Evolutionary conservation across 1,140 invertebrate species (phyloP).

Genomic region (Drosophila ananassae): DNA sequence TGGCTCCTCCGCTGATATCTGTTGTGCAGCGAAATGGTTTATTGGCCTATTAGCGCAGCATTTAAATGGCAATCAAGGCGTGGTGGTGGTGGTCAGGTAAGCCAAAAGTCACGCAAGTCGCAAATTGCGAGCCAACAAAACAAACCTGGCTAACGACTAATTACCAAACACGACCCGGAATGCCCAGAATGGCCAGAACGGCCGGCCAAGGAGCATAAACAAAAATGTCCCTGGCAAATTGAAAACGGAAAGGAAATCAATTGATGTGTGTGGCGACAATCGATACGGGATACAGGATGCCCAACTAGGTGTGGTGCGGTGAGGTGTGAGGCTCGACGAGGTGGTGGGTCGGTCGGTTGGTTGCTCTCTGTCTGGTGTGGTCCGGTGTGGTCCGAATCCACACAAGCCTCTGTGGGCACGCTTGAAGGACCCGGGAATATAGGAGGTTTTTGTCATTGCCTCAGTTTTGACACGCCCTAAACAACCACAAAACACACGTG

Average conservation of each 20-base stretch:
- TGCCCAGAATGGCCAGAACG: neutral
- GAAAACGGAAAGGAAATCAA: constrained; percentile 80
- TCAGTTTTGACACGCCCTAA: constrained; percentile 49
- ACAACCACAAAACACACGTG: constrained; percentile 24
- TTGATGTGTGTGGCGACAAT: constrained; percentile 69
- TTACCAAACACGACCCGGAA: neutral
- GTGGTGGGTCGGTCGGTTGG: neutral
- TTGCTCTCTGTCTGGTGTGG: constrained; percentile 9
- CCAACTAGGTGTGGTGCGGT: constrained; percentile 49
- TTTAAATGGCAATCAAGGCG: constrained; percentile 82
- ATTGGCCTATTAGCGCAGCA: constrained; percentile 81
- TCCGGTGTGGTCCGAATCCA: constrained; percentile 38
- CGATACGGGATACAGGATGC: constrained; percentile 49
- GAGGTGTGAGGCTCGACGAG: neutral
- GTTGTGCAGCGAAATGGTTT: constrained; percentile 71
- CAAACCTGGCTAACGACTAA: constrained; percentile 48
- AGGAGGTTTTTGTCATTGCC: constrained; percentile 17
- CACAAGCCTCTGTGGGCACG: constrained; percentile 57
- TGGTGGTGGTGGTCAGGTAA: constrained; percentile 59
- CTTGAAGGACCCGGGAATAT: constrained; percentile 40
- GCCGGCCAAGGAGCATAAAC: constrained; percentile 53
- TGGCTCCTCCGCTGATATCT: constrained; percentile 38
- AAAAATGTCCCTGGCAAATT: constrained; percentile 60
- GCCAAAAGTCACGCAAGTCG: constrained; percentile 76
- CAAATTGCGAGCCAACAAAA: constrained; percentile 50